phyloP scores from a whole-genome alignment of 2,888 invertebrate genomes.

The Ophion slaviceki region DNA sequence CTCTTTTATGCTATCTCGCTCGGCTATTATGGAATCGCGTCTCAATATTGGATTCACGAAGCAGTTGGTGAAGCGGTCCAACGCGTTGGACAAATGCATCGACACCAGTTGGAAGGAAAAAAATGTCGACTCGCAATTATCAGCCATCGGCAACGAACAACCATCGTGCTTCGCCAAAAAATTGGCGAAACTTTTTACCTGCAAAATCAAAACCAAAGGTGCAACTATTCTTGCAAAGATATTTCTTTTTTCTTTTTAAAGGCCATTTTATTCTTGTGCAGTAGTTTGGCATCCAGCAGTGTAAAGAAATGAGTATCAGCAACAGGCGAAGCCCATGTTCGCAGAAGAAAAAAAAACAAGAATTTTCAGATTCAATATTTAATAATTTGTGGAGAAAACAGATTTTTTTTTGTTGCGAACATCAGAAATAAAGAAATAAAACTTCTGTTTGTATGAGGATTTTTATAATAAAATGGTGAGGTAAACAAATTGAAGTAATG shows the following conservation, averaged over 20 bases:
- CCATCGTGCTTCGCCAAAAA: constrained; percentile 90
- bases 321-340: background rate
- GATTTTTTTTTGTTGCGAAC: background rate
- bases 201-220: background rate
- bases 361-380: background rate
- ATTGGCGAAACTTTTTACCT: constrained; percentile 79
- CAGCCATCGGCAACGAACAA: constrained; percentile 89
- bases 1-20: constrained; percentile 94
- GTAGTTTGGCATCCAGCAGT: background rate
- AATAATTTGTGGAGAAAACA: background rate
- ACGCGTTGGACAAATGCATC: constrained; percentile 89
- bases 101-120: constrained; percentile 95
- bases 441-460: background rate
- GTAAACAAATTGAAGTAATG: too few species aligned
- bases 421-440: background rate
- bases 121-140: constrained; percentile 93
- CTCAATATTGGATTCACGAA: constrained; percentile 94
- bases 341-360: background rate
- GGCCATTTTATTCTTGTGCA: too few species aligned
- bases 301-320: background rate
- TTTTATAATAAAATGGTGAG: background rate
- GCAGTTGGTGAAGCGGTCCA: constrained; percentile 95
- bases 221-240: background rate
- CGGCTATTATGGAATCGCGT: constrained; percentile 92
- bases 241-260: background rate